These are phyloP conservation scores for Nesospiza acunhae DNA, from an alignment of 2,113 vertebrate species.

Conservation along the genomic window DNA sequence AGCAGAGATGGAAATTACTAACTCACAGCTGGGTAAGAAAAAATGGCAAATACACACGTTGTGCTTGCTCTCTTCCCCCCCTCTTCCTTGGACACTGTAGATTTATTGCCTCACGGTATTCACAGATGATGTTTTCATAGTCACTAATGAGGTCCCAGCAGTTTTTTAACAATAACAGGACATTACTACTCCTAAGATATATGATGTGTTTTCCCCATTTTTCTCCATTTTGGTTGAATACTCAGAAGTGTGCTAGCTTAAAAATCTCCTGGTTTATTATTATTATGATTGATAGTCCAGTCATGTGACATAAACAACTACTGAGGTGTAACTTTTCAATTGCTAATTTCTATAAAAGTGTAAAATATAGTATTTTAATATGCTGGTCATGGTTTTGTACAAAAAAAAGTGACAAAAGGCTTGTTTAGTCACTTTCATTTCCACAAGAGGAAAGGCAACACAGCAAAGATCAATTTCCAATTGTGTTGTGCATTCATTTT, in stretches of 20 bases:
- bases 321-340: conserved; percentile 32
- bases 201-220: conserved; percentile 79
- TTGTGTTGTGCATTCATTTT: not conserved
- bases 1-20: conserved; percentile 54
- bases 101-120: conserved; percentile 78
- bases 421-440: not conserved
- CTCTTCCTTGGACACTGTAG: conserved; percentile 62
- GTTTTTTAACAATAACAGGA: conserved; percentile 84
- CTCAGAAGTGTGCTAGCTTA: conserved; percentile 67
- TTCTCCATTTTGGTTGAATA: conserved; percentile 72
- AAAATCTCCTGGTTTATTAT: conserved; percentile 65
- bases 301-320: conserved; percentile 38
- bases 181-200: conserved; percentile 78
- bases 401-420: not conserved
- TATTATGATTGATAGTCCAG: conserved; percentile 61
- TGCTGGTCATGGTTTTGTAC: not conserved
- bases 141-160: conserved; percentile 85
- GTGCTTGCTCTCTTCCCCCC: conserved; percentile 48
- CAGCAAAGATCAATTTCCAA: not conserved
- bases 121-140: conserved; percentile 81
- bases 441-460: not conserved
- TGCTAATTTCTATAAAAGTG: conserved; percentile 40
- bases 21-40: conserved; percentile 47
- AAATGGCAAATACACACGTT: conserved; percentile 48
- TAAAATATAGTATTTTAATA: not conserved